phyloP scores from a whole-genome alignment of 2,797 vertebrate genomes.

The Sebastolobus altivelis region DNA sequence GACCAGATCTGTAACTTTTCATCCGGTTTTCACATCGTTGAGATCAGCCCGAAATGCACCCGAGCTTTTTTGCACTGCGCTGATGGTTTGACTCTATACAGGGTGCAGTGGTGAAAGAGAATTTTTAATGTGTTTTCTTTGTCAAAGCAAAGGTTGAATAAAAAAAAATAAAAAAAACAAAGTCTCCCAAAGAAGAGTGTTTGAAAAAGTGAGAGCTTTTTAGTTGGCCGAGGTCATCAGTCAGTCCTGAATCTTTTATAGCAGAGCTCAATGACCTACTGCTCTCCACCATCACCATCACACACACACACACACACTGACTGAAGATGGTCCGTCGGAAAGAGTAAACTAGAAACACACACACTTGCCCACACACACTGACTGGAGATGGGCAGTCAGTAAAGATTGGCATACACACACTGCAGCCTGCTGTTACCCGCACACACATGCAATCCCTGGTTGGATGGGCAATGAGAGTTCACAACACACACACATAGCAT shows the following conservation, averaged over 20 bases:
- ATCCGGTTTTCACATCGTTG: neutral
- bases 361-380: conserved; percentile 27
- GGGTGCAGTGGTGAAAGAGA: conserved; percentile 47
- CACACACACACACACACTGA: neutral
- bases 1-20: neutral
- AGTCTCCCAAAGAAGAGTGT: conserved; percentile 35
- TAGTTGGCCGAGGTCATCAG: conserved; percentile 62
- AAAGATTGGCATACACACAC: conserved; percentile 34
- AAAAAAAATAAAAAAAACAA: conserved; percentile 35
- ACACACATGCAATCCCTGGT: conserved; percentile 31
- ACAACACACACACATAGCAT: conserved; percentile 15
- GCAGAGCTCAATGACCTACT: conserved; percentile 60
- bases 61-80: neutral
- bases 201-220: conserved; percentile 58
- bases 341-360: conserved; percentile 13
- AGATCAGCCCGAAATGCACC: conserved; percentile 11
- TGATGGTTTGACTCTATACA: conserved; percentile 3
- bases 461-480: conserved; percentile 37
- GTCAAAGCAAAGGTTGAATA: conserved; percentile 70
- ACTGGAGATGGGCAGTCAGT: conserved; percentile 49
- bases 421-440: conserved; percentile 42
- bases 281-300: conserved; percentile 40
- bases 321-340: conserved; percentile 16
- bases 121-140: conserved; percentile 68
- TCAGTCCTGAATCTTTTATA: conserved; percentile 76